These are phyloP conservation scores for Orthosia cruda DNA, from an alignment of 2,888 invertebrate genomes.

Conservation along the genomic window DNA sequence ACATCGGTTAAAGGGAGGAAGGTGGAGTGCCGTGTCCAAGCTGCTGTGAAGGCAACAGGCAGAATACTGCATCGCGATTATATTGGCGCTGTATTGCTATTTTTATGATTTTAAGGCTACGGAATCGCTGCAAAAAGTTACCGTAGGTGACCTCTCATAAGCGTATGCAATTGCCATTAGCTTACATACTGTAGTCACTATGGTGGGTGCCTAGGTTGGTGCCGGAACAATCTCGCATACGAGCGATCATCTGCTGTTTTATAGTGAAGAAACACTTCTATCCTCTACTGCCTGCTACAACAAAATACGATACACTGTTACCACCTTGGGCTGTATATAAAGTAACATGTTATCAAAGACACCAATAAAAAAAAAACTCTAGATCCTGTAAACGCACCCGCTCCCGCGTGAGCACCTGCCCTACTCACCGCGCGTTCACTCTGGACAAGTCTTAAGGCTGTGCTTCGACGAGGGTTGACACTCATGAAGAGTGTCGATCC, in stretches of 20 bases:
- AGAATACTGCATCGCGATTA: no score
- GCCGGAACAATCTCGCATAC: neutral
- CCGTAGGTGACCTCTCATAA: neutral
- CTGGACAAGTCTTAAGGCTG: constrained; percentile 21
- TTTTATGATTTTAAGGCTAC: no score
- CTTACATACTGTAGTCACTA: neutral
- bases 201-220: neutral
- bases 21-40: no score
- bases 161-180: neutral
- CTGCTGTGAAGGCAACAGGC: no score
- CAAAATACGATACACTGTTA: neutral
- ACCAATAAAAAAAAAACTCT: no score
- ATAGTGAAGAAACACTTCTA: neutral
- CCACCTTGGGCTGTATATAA: no score
- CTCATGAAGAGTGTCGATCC: constrained; percentile 68
- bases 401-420: no score
- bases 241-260: neutral
- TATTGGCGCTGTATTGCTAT: no score
- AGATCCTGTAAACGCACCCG: neutral
- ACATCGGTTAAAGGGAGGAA: no score
- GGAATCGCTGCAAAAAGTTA: no score
- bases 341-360: no score
- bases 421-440: neutral
- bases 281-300: neutral
- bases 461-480: constrained; percentile 68